phyloP scores from a whole-genome alignment of 2,797 vertebrate species.

The Hypotaenidia okinawae region DNA sequence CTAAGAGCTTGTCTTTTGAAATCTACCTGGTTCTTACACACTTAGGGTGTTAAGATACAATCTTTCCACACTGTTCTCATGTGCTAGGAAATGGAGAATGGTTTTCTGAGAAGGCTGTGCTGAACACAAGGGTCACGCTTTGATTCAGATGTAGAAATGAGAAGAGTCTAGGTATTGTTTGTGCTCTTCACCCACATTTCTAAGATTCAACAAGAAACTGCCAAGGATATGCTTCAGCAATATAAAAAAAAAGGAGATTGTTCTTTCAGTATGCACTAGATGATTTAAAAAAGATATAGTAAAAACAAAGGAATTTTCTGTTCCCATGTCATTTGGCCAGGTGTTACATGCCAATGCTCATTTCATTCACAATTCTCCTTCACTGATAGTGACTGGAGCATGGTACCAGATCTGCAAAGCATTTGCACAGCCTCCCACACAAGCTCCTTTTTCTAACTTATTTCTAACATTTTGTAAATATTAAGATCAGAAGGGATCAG shows the following conservation, averaged over 20 bases:
- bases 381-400: neutral
- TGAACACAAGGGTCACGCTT: neutral
- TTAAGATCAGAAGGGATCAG: neutral
- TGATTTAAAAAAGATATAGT: neutral
- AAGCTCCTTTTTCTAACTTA: neutral
- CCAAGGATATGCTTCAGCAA: neutral
- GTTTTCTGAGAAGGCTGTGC: neutral
- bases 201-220: neutral
- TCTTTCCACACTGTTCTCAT: neutral
- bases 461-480: neutral
- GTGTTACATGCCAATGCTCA: neutral
- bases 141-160: neutral
- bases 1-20: fast-evolving
- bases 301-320: neutral
- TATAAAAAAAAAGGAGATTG: neutral
- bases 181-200: neutral
- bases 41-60: neutral
- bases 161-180: neutral
- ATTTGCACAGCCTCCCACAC: neutral
- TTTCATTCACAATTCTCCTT: neutral
- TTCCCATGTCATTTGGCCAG: neutral
- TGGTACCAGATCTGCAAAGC: neutral
- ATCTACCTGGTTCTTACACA: neutral
- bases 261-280: neutral
- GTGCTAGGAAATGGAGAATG: neutral